Evolutionary conservation across 1,140 invertebrate species (phyloP).

Genomic region (Pseudachorutes palmiensis): DNA sequence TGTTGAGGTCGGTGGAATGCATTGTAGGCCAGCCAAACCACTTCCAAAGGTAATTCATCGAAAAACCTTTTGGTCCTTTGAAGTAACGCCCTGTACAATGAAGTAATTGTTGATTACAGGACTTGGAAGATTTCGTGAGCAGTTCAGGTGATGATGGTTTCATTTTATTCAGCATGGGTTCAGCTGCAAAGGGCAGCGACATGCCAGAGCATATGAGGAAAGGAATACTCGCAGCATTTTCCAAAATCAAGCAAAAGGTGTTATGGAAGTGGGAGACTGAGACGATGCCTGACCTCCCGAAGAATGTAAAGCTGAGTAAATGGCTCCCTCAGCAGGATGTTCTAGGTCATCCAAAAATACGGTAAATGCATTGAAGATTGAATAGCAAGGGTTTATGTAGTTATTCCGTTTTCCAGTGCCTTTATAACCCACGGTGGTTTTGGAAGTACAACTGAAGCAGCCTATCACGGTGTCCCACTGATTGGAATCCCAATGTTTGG

Average conservation of each 20-base stretch:
- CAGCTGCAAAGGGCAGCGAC: slow-evolving; percentile 6
- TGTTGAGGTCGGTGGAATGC: slow-evolving; percentile 51
- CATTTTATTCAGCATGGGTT: slow-evolving; percentile 63
- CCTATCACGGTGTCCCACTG: slow-evolving; percentile 43
- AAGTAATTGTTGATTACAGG: slow-evolving; percentile 9
- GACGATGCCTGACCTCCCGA: slow-evolving; percentile 38
- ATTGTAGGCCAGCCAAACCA: slow-evolving; percentile 28
- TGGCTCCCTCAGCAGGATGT: slow-evolving; percentile 60
- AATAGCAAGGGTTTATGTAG: background rate
- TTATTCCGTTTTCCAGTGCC: slow-evolving; percentile 7
- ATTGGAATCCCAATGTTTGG: slow-evolving; percentile 38
- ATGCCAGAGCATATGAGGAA: slow-evolving; percentile 25
- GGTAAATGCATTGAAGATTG: background rate
- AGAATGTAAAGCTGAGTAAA: slow-evolving; percentile 54
- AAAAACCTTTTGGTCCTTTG: background rate
- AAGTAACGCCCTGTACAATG: background rate
- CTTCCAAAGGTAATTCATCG: slow-evolving; percentile 22
- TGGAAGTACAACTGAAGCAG: slow-evolving; percentile 42
- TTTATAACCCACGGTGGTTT: slow-evolving; percentile 46
- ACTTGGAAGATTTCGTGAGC: slow-evolving; percentile 36
- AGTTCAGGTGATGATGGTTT: slow-evolving; percentile 50
- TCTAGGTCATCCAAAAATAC: slow-evolving; percentile 24
- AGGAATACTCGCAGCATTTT: slow-evolving; percentile 19
- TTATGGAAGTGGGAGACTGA: slow-evolving; percentile 62
- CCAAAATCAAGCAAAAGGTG: slow-evolving; percentile 51